phyloP scores from a whole-genome alignment of 2,113 vertebrate species.

The Setophaga kirtlandii region DNA sequence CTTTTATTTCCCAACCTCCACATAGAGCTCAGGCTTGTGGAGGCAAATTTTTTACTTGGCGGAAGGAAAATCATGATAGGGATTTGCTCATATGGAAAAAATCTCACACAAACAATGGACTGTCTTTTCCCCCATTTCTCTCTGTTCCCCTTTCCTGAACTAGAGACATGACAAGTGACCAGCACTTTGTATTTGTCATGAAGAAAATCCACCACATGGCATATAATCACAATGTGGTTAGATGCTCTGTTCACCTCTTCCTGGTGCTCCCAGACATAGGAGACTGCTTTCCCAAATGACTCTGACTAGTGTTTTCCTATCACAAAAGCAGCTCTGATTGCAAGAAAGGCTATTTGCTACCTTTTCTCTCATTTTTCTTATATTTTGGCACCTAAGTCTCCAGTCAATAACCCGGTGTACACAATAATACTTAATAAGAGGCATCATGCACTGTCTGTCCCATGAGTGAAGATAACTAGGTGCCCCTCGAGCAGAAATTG shows the following conservation, averaged over 20 bases:
- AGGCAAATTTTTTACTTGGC: not conserved
- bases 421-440: not conserved
- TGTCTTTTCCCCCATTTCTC: not conserved
- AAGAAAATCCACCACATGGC: not conserved
- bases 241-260: not conserved
- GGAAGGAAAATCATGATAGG: not conserved
- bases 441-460: not conserved
- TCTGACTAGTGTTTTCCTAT: not conserved
- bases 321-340: not conserved
- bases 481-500: not conserved
- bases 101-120: not conserved
- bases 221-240: not conserved
- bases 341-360: not conserved
- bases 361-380: not conserved
- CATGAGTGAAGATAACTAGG: not conserved
- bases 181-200: fast-evolving
- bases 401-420: fast-evolving
- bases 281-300: not conserved
- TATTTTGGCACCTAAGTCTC: not conserved
- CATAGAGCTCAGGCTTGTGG: not conserved
- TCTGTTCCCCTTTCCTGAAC: not conserved
- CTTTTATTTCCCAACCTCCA: not conserved
- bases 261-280: not conserved
- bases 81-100: not conserved
- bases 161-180: not conserved